Percentiles rank a stretch among this genome's conserved stretches.
Evolutionary conservation across 53 echinoderm and acorn worm genomes (phyloP).

Genomic region (Antedon mediterranea): DNA sequence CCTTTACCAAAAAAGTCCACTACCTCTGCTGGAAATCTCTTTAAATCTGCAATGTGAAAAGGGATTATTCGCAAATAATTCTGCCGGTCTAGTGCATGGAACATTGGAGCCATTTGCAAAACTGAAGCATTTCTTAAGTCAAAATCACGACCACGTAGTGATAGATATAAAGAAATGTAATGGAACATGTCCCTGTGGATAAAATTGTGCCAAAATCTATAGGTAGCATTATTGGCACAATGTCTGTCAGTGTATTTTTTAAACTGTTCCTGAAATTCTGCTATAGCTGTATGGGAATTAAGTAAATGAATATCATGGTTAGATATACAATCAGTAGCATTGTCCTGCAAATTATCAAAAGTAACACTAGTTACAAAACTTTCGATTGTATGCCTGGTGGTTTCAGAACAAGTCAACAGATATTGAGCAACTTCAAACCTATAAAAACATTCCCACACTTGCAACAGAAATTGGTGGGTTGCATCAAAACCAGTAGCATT

Average conservation of each 20-base stretch:
- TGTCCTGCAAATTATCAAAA: too few relatives aligned
- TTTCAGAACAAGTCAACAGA: too few relatives aligned
- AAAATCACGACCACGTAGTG: too few relatives aligned
- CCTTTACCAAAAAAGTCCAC: constrained; percentile 8
- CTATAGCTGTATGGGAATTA: neutral
- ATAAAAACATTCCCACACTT: constrained; percentile 12
- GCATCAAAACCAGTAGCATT: neutral
- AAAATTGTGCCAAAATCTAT: constrained; percentile 9
- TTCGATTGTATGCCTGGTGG: too few relatives aligned
- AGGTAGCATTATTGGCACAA: neutral
- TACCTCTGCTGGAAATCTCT: constrained; percentile 11
- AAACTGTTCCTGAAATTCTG: too few relatives aligned
- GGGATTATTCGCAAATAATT: constrained; percentile 12
- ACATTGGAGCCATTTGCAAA: constrained; percentile 9
- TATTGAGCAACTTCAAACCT: neutral
- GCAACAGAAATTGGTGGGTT: constrained; percentile 3
- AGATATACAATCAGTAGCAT: too few relatives aligned
- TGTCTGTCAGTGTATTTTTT: too few relatives aligned
- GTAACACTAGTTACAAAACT: too few relatives aligned
- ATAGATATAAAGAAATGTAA: constrained; percentile 12
- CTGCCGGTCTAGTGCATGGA: constrained; percentile 26
- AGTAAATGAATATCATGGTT: too few relatives aligned
- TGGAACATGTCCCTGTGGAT: constrained; percentile 5
- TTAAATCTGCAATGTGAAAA: constrained; percentile 16
- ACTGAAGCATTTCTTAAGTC: constrained; percentile 1